Conservation (phyloP, 2,888 invertebrate genomes). For the Chaitophorus viminalis region DNA sequence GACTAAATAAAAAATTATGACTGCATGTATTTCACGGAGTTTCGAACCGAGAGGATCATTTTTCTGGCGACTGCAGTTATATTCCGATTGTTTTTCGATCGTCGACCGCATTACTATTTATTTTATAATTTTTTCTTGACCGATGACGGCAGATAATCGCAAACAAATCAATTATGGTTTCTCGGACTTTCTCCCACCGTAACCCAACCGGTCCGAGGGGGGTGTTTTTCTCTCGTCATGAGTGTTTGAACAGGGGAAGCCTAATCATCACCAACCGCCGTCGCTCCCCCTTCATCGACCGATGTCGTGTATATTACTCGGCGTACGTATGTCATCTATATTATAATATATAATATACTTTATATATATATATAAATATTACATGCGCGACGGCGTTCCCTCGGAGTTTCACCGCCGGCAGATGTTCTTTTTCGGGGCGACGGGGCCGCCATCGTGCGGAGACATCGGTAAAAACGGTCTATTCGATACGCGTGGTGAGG, state of each 20-base stretch:
- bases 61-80: not conserved
- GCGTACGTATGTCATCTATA: not conserved
- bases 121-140: not conserved
- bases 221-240: not conserved
- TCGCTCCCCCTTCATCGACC: not conserved
- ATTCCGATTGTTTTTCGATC: not conserved
- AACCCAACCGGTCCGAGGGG: not conserved
- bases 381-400: constrained; percentile 9
- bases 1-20: not conserved
- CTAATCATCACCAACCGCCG: not conserved
- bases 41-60: not conserved
- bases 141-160: not conserved
- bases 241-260: not conserved
- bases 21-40: too few species aligned
- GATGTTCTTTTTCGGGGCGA: constrained; percentile 60
- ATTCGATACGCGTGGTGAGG: not conserved
- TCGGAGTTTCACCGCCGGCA: constrained; percentile 53
- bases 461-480: constrained; percentile 27
- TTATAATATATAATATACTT: too few species aligned
- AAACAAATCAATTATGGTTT: too few species aligned
- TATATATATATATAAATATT: not conserved
- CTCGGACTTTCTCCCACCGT: not conserved
- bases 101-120: not conserved
- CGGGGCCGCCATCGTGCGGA: constrained; percentile 59
- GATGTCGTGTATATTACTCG: not conserved